Base-by-base conservation (phyloP, 2,113 vertebrate species). In the Malurus alboscapulatus region DNA sequence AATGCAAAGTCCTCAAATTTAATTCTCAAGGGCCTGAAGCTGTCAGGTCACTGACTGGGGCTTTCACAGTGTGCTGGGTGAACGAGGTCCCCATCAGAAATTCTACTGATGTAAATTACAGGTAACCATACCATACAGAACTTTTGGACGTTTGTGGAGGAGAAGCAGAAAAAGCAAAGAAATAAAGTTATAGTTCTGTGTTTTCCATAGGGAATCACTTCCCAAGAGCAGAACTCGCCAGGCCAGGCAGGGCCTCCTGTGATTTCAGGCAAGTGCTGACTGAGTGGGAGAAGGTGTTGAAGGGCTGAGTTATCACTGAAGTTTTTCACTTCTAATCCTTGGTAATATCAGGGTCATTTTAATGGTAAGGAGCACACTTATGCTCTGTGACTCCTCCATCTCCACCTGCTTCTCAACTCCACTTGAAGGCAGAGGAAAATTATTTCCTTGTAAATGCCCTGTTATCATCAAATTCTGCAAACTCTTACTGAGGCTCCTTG, bases 171-270 rank as follows among this genome's bases (percentile, higher is more conserved):
- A 58, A n/a, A 38, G 7, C 44, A 19, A 42, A 57, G 6, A 38
- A 53, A 67, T 38, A 18, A 25, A 67, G 30, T 26, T 2, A 11
- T 0, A 12, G 2, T 5, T 55, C 29, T 47, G 2, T 6, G 1
- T 40, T 48, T 75, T 59, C 34, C 10, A 8, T 18, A 8, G 5
- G 17, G 68, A 85, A 42, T 34, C 2, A 27, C 42, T 76, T 40
- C 59, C 3, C 5, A 63, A 79, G 44, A 21, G 24, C 9, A 27
- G 9, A 44, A 32, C 21, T 69, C 7, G 0, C 47, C 17, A 62
- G 47, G 66, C 36, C 21, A 2, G 9, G 22, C 19, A 78, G 54
- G 7, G 25, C 42, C 24, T 82, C 69, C 42, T 38, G 51, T 26
- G 3, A 44, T 84, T 89, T 62, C 69, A 72, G 32, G 14, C 4